Conservation (phyloP, 2,888 invertebrate species). For the Melinaea marsaeus region DNA sequence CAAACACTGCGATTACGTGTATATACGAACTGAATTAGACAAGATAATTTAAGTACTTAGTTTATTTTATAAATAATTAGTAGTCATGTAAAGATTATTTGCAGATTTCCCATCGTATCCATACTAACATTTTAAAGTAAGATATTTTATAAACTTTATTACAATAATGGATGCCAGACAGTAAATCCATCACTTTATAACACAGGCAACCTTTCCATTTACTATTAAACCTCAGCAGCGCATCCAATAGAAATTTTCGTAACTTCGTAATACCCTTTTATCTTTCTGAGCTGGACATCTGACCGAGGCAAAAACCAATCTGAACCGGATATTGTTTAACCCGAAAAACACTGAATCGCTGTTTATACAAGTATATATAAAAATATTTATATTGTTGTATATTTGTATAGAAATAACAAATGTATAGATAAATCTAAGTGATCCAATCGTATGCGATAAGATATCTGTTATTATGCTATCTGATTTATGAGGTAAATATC, state of each 20-base stretch:
- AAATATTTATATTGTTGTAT: background rate
- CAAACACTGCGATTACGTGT: conserved; percentile 21
- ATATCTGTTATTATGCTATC: too few relatives aligned
- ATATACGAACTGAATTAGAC: background rate
- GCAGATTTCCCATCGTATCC: too few relatives aligned
- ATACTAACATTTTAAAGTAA: too few relatives aligned
- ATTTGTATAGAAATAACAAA: background rate
- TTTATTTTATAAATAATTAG: background rate
- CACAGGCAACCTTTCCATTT: background rate
- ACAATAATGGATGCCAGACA: too few relatives aligned
- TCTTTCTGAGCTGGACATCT: conserved; percentile 21
- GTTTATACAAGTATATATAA: background rate
- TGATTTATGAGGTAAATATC: too few relatives aligned
- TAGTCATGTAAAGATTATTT: too few relatives aligned
- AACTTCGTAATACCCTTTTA: conserved; percentile 15
- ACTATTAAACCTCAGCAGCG: background rate
- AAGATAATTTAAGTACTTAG: background rate
- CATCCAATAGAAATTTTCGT: conserved; percentile 4
- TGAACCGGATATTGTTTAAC: conserved; percentile 14
- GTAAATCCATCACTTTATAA: background rate
- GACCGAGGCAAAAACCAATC: conserved; percentile 21
- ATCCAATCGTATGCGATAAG: too few relatives aligned
- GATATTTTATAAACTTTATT: too few relatives aligned
- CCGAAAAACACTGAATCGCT: conserved; percentile 18
- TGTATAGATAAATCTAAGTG: too few relatives aligned